phyloP scores from a whole-genome alignment of 2,797 vertebrate genomes.

The Hirundo rustica region DNA sequence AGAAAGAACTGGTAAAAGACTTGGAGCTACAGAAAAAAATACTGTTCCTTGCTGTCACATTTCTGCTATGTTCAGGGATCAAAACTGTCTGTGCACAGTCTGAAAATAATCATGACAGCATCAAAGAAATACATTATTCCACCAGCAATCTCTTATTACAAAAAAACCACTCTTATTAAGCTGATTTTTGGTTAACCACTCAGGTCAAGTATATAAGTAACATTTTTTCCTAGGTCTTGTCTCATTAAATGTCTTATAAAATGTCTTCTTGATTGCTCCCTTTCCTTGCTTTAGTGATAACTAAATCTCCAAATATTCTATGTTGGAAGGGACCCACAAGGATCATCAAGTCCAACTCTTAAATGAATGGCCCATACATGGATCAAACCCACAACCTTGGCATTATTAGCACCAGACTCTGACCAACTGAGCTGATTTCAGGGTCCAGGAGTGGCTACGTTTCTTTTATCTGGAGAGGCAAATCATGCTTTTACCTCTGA shows the following conservation, averaged over 20 bases:
- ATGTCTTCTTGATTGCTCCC: not conserved
- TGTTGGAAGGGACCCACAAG: not conserved
- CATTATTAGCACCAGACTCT: not conserved
- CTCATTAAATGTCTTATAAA: not conserved
- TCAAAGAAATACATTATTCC: not conserved
- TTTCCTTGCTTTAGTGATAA: not conserved
- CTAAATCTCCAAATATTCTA: accelerated
- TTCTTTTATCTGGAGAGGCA: not conserved
- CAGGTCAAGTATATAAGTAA: not conserved
- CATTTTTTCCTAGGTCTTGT: not conserved
- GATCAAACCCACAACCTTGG: not conserved
- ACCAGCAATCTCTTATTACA: not conserved
- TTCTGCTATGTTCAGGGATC: not conserved
- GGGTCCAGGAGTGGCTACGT: accelerated
- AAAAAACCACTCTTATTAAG: not conserved
- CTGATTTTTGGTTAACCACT: constrained; percentile 1
- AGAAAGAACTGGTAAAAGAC: not conserved
- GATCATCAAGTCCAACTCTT: not conserved
- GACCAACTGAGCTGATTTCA: not conserved
- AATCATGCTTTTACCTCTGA: not conserved
- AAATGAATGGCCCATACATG: not conserved
- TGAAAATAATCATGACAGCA: not conserved
- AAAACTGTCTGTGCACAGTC: not conserved
- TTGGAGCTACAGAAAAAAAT: not conserved
- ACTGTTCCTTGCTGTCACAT: not conserved